Percentiles rank a stretch among this genome's conserved stretches.
Evolutionary conservation across 2,888 invertebrate genomes (phyloP).

Genomic region (Limnephilus lunatus): DNA sequence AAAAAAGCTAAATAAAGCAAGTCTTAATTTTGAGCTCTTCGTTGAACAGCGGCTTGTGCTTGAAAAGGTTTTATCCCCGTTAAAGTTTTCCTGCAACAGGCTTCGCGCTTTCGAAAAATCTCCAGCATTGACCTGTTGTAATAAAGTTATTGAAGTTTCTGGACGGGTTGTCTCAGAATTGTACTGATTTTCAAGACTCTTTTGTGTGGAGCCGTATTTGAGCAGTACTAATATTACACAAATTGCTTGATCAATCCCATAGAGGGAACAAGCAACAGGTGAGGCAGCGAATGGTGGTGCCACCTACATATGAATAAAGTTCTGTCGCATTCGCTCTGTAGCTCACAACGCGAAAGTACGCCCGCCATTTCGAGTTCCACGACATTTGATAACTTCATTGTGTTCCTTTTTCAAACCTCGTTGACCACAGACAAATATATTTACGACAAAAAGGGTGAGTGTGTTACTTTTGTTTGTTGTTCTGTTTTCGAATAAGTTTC

Average conservation of each 20-base stretch:
- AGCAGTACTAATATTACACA: background rate
- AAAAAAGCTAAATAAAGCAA: background rate
- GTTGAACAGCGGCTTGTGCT: background rate
- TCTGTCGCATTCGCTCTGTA: constrained; percentile 17
- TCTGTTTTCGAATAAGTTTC: constrained; percentile 11
- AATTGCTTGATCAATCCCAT: background rate
- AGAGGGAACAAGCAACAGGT: constrained; percentile 16
- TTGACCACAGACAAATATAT: constrained; percentile 2
- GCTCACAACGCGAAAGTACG: constrained; percentile 24
- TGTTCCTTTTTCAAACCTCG: constrained; percentile 20
- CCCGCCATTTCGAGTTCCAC: constrained; percentile 36
- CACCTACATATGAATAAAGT: constrained; percentile 6
- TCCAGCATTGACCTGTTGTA: background rate
- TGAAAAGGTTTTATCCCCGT: background rate
- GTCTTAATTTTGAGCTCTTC: background rate
- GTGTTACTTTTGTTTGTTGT: constrained; percentile 33
- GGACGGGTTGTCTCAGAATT: background rate
- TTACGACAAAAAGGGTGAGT: constrained; percentile 31
- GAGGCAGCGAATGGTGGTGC: constrained; percentile 30
- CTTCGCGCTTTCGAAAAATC: background rate
- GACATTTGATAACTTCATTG: constrained; percentile 30
- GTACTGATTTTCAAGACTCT: background rate
- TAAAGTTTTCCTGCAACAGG: background rate
- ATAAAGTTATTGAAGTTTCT: background rate
- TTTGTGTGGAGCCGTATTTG: background rate